Evolutionary conservation across 2,113 vertebrate species (phyloP).

Genomic region (Callospermophilus lateralis): DNA sequence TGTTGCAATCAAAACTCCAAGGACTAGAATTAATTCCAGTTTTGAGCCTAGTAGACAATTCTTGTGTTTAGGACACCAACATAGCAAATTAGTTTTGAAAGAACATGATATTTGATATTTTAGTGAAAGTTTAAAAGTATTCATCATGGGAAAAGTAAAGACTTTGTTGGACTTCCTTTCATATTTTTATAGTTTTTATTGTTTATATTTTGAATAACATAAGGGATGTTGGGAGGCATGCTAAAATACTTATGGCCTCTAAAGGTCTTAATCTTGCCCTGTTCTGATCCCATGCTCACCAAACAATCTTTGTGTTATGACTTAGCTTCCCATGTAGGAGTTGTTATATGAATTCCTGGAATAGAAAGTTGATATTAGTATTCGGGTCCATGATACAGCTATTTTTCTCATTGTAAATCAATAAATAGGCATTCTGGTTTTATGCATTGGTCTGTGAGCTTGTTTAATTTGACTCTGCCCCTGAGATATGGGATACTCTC

Average conservation of each 20-base stretch:
- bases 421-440: constrained; percentile 52
- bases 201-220: constrained; percentile 48
- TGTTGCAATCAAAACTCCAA: neutral
- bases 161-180: constrained; percentile 8
- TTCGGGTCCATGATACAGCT: constrained; percentile 7
- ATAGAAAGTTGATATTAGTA: constrained; percentile 54
- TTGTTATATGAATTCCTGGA: neutral
- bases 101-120: constrained; percentile 12
- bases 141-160: neutral
- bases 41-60: neutral
- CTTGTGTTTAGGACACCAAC: neutral
- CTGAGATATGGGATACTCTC: neutral
- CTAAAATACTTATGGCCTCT: neutral
- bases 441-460: neutral
- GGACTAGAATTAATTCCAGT: neutral
- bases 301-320: neutral
- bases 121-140: constrained; percentile 18
- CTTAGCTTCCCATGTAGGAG: neutral
- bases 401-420: constrained; percentile 66
- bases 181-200: constrained; percentile 6
- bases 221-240: neutral
- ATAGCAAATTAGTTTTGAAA: constrained; percentile 30
- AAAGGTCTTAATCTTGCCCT: constrained; percentile 17
- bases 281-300: neutral
- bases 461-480: constrained; percentile 61